Conservation (phyloP, 1,140 invertebrate genomes). For the Panulirus ornatus region DNA sequence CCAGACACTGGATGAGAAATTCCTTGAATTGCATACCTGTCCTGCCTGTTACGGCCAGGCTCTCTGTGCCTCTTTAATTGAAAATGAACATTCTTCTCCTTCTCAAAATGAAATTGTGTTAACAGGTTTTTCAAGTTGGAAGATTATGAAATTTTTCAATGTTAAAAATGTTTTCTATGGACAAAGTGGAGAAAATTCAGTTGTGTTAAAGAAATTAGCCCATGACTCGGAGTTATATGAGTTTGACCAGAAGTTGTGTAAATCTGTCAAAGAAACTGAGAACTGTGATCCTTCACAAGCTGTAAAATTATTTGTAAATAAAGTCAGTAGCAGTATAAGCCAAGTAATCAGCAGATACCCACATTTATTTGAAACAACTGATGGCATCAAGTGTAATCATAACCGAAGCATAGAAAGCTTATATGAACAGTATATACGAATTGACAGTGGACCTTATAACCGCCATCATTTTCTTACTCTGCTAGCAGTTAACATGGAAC, state of each 20-base stretch:
- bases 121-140: constrained; percentile 21
- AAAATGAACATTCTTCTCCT: background rate
- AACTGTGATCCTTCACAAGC: constrained; percentile 43
- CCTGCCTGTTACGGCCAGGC: constrained; percentile 47
- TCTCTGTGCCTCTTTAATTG: background rate
- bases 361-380: constrained; percentile 30
- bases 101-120: background rate
- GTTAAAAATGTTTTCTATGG: constrained; percentile 64
- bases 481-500: constrained; percentile 54
- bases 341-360: constrained; percentile 31
- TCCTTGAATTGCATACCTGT: constrained; percentile 26
- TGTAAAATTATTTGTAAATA: constrained; percentile 4
- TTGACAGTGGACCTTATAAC: constrained; percentile 15
- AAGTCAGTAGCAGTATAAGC: constrained; percentile 7
- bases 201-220: constrained; percentile 78
- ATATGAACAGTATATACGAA: constrained; percentile 30
- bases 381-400: constrained; percentile 77
- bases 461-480: constrained; percentile 52
- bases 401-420: constrained; percentile 76
- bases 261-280: constrained; percentile 50
- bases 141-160: constrained; percentile 54
- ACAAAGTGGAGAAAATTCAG: constrained; percentile 8
- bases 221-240: constrained; percentile 76
- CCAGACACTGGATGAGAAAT: constrained; percentile 18
- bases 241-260: constrained; percentile 77